phyloP scores from a whole-genome alignment of 2,113 vertebrate genomes.

The Laticauda colubrina region DNA sequence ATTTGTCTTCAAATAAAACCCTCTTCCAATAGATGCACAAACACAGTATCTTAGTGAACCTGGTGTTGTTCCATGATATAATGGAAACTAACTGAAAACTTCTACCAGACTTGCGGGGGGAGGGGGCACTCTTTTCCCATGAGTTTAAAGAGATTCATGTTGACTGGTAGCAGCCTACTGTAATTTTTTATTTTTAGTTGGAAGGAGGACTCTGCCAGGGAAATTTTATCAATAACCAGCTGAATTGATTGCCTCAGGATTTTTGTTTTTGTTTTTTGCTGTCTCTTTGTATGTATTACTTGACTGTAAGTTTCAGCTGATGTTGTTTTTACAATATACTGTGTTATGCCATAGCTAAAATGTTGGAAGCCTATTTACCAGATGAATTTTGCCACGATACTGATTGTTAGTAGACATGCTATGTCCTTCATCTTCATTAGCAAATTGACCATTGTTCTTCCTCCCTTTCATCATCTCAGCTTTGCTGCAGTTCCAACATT shows the following conservation, averaged over 20 bases:
- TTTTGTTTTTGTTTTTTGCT: background rate
- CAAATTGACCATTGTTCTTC: conserved; percentile 61
- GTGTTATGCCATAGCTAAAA: background rate
- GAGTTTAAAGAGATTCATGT: background rate
- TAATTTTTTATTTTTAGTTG: background rate
- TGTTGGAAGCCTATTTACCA: conserved; percentile 13
- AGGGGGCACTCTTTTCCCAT: background rate
- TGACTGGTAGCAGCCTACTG: background rate
- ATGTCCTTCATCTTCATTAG: conserved; percentile 69
- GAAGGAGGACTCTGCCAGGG: background rate
- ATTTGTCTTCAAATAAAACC: background rate
- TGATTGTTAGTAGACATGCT: conserved; percentile 48
- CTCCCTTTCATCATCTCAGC: conserved; percentile 53
- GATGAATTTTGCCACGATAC: conserved; percentile 38
- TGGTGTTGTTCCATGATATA: background rate
- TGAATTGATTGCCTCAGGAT: background rate
- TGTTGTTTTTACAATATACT: background rate
- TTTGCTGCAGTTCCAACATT: background rate
- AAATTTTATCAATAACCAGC: background rate
- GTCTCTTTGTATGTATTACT: background rate
- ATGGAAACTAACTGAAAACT: background rate
- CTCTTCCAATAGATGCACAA: background rate
- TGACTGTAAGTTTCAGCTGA: background rate
- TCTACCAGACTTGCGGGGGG: background rate
- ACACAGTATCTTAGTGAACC: background rate